Conservation (phyloP, 2,113 vertebrate species). For the Anarhynchus alexandrinus region DNA sequence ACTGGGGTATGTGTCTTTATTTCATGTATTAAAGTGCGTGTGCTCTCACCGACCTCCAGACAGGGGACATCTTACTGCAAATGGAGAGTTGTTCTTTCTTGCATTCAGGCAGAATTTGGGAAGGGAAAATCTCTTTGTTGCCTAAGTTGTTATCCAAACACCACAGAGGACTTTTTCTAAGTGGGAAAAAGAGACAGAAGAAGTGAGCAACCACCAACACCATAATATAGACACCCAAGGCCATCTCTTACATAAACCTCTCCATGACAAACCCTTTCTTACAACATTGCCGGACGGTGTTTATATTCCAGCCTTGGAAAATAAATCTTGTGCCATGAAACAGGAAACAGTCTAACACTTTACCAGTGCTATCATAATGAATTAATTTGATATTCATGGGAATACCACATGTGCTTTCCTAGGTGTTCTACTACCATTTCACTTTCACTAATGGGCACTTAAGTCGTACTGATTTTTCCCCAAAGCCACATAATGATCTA, state of each 20-base stretch:
- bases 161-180: not conserved
- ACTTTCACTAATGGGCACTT: conserved; percentile 69
- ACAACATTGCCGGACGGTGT: not conserved
- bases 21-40: not conserved
- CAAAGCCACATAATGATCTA: conserved; percentile 68
- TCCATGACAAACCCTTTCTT: not conserved
- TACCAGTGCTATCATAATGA: conserved; percentile 17
- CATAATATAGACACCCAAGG: not conserved
- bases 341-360: conserved; percentile 46
- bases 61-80: too few species aligned
- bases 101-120: not conserved
- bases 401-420: conserved; percentile 44
- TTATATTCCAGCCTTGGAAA: conserved; percentile 31
- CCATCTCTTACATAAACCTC: not conserved
- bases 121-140: not conserved
- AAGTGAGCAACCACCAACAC: not conserved
- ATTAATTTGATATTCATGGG: conserved; percentile 64
- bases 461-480: conserved; percentile 67
- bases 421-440: conserved; percentile 62
- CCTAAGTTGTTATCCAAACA: not conserved
- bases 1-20: not conserved
- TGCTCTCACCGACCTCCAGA: too few species aligned
- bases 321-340: conserved; percentile 28
- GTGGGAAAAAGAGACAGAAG: not conserved
- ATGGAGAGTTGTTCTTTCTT: too few species aligned